A percentile compares a stretch with the other conserved stretches of the same genome.
Conservation (phyloP, 2,797 vertebrate genomes). For the Lacerta bilineata region DNA sequence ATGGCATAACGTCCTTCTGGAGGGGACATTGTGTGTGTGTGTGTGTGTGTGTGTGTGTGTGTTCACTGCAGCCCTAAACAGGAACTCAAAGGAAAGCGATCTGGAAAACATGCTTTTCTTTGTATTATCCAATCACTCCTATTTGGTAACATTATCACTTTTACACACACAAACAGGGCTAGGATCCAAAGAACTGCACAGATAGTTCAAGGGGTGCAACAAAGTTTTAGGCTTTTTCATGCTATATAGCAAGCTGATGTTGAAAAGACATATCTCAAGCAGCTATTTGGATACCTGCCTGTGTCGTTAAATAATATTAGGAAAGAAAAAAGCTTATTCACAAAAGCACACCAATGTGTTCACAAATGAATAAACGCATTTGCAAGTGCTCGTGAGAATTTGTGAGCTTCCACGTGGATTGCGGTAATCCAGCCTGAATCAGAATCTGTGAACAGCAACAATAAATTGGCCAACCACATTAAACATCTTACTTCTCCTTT, state of each 20-base stretch:
- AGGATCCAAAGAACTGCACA: background rate
- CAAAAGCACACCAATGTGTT: background rate
- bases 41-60: background rate
- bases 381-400: background rate
- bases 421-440: background rate
- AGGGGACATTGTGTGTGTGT: background rate
- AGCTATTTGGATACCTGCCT: background rate
- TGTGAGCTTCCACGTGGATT: background rate
- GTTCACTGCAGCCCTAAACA: background rate
- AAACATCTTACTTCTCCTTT: conserved; percentile 93
- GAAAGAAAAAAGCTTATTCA: background rate
- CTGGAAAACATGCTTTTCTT: background rate
- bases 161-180: background rate
- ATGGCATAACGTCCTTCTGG: background rate
- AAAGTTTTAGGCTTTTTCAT: background rate
- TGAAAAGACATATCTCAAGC: background rate
- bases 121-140: background rate
- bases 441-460: background rate
- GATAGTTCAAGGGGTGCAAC: background rate
- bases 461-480: background rate
- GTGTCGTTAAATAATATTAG: background rate
- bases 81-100: background rate
- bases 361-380: background rate
- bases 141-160: background rate
- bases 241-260: background rate